phyloP scores from a whole-genome alignment of 2,888 invertebrate genomes.

The Lymantria dispar region DNA sequence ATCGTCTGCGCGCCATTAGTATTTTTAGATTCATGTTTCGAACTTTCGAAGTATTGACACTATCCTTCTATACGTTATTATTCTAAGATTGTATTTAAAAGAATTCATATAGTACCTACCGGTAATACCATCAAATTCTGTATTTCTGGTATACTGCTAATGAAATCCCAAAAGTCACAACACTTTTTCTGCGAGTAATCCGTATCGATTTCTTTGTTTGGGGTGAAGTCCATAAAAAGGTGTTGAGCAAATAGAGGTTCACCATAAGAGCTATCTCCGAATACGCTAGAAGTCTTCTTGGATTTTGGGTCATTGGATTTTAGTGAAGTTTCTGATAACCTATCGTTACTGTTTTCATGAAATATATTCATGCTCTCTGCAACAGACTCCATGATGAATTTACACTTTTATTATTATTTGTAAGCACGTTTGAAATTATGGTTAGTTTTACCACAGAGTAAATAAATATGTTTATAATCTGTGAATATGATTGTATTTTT shows the following conservation, averaged over 20 bases:
- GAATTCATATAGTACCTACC: slow-evolving; percentile 27
- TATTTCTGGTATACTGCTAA: slow-evolving; percentile 31
- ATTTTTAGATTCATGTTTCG: too few relatives aligned
- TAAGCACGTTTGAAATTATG: too few relatives aligned
- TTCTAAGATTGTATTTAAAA: neutral
- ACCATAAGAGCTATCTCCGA: slow-evolving; percentile 23
- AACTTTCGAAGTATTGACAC: too few relatives aligned
- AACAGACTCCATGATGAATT: neutral
- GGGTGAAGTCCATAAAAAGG: slow-evolving; percentile 25
- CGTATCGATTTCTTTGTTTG: slow-evolving; percentile 37
- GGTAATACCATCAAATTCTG: slow-evolving; percentile 32
- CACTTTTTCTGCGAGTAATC: slow-evolving; percentile 37
- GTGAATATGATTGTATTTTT: too few relatives aligned
- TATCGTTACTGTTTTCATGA: neutral
- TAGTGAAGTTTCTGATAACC: neutral
- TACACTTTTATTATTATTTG: too few relatives aligned
- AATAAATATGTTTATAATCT: too few relatives aligned
- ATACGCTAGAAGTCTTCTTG: neutral
- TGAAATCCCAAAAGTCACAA: slow-evolving; percentile 43
- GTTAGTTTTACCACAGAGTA: too few relatives aligned
- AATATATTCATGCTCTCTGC: neutral
- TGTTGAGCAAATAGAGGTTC: slow-evolving; percentile 13
- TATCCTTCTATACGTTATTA: too few relatives aligned
- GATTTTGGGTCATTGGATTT: neutral
- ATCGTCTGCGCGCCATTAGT: too few relatives aligned